Base-by-base conservation (phyloP, 1,140 invertebrate genomes). In the Danaus plexippus region DNA sequence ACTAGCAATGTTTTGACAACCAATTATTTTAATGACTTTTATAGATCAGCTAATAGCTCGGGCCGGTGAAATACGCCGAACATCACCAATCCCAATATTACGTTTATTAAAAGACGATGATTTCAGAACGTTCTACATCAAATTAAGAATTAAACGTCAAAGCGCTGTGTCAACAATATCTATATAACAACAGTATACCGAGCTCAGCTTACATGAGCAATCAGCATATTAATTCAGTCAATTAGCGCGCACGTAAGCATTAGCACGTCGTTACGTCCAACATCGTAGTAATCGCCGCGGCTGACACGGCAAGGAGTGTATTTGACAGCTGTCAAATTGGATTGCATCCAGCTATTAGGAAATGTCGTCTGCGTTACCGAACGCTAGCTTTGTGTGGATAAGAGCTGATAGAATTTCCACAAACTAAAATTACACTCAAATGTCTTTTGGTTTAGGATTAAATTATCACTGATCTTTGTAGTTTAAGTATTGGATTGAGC, bases 271-370 rank as follows among this genome's bases (percentile, higher is more conserved):
- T 80, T 77, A 73, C 69, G 66, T 66, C 63, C 66, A 56, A 70
- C 69, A 61, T 67, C 69, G 62, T 64, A 67, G 69, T 80, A 78
- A 82, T 80, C 74, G 77, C 64, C 65, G 66, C 71, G 64, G 68
- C 75, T 75, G 77, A 81, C 81, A 75, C 57, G 71, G 61, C 75
- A 66, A 78, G 69, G 77, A 75, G 72, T 86, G 83, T 81, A 71
- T 77, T 77, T 81, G 83, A 84, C 83, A 84, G 74, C 77, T 81
- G 80, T 84, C 80, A 84, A 83, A 84, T 78, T 82, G 80, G 79
- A 81, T 85, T 78, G 75, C 75, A 81, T 77, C 73, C 63, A 74
- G 77, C 77, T 77, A 82, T 82, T 82, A 79, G 75, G 75, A 72
- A 77, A 76, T 74, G 75, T 75, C 71, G 73, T 60, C 63, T 61